These are phyloP conservation scores for Caprella mutica DNA, from an alignment of 2,888 invertebrate genomes.

Conservation along the genomic window DNA sequence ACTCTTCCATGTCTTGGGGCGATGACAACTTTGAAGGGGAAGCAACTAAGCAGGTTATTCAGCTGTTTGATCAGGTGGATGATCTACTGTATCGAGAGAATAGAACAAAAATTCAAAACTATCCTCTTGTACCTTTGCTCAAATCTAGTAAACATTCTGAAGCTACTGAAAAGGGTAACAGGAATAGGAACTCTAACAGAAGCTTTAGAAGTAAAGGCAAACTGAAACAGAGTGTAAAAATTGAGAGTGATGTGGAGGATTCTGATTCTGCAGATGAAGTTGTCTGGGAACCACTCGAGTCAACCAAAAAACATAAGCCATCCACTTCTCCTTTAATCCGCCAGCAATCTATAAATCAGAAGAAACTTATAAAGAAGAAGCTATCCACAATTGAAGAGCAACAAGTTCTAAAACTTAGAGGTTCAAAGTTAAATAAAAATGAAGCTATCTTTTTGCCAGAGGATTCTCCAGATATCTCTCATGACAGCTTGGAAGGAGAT, in stretches of 20 bases:
- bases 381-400: conserved; percentile 5
- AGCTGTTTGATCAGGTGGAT: conserved; percentile 30
- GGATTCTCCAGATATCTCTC: too few relatives aligned
- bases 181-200: too few relatives aligned
- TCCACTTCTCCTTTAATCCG: too few relatives aligned
- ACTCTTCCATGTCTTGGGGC: conserved; percentile 32
- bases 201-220: too few relatives aligned
- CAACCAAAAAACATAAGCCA: too few relatives aligned
- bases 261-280: conserved; percentile 5
- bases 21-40: conserved; percentile 34
- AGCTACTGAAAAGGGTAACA: too few relatives aligned
- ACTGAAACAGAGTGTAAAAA: neutral
- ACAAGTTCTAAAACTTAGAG: too few relatives aligned
- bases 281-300: conserved; percentile 8
- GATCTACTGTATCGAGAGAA: conserved; percentile 16
- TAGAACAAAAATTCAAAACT: neutral
- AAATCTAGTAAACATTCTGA: neutral
- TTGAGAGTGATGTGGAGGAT: neutral
- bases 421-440: too few relatives aligned
- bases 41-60: conserved; percentile 28
- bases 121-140: conserved; percentile 6
- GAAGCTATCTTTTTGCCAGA: too few relatives aligned
- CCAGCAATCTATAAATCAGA: too few relatives aligned
- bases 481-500: too few relatives aligned
- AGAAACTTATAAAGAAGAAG: neutral